Conservation (phyloP, 2,797 vertebrate species). For the Oceanodroma leucorhoa region DNA sequence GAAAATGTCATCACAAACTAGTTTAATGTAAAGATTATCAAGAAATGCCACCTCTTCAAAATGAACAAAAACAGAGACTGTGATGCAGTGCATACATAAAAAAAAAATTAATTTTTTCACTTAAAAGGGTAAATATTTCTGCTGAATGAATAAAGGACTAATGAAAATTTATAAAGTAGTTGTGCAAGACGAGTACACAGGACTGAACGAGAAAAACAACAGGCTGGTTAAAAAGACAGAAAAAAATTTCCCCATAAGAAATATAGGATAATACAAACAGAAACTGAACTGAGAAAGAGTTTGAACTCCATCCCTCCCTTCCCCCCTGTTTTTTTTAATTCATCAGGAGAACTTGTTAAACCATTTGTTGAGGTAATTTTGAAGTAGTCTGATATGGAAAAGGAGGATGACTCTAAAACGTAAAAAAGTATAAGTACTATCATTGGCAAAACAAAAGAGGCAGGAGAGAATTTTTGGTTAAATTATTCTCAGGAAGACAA, state of each 20-base stretch:
- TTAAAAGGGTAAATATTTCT: neutral
- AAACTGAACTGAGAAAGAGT: neutral
- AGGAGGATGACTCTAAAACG: neutral
- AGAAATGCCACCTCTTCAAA: constrained; percentile 8
- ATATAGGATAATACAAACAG: neutral
- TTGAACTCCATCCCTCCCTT: rapidly evolving
- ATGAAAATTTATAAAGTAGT: neutral
- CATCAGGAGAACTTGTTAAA: rapidly evolving
- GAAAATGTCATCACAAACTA: constrained; percentile 13
- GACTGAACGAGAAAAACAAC: neutral
- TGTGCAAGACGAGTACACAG: neutral
- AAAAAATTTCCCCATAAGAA: neutral
- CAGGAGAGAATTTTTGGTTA: neutral
- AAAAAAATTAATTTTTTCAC: neutral
- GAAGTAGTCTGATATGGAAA: neutral
- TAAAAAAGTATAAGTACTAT: neutral
- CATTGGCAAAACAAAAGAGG: neutral
- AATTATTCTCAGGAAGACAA: neutral
- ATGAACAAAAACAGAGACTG: neutral
- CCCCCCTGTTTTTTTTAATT: rapidly evolving
- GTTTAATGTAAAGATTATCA: neutral
- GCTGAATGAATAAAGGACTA: neutral
- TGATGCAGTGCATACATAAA: rapidly evolving
- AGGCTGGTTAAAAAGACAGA: neutral
- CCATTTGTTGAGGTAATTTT: neutral